Evolutionary conservation across 2,113 vertebrate species (phyloP).

Genomic region (Gambusia affinis): DNA sequence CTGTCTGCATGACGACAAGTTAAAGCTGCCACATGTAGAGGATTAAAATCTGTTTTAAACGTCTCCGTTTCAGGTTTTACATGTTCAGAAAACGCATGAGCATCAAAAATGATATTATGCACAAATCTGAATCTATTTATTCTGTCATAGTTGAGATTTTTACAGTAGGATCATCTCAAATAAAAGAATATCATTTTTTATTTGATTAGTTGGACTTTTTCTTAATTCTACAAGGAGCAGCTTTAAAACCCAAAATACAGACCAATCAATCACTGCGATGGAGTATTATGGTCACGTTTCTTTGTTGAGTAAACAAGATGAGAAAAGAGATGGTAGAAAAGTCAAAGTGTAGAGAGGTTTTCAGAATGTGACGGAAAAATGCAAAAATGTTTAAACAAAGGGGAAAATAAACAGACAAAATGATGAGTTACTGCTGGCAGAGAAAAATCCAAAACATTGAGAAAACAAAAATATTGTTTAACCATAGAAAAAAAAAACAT

Average conservation of each 20-base stretch:
- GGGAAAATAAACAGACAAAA: no score
- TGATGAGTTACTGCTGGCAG: no score
- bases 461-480: no score
- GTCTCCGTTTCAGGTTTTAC: neutral
- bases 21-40: slow-evolving; percentile 28
- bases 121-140: slow-evolving; percentile 2
- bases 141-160: neutral
- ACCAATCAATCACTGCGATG: neutral
- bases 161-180: neutral
- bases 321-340: neutral
- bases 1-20: slow-evolving; percentile 11
- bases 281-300: no score
- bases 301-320: neutral
- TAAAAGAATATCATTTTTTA: neutral
- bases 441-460: neutral
- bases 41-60: neutral
- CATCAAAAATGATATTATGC: neutral
- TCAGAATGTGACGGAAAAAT: no score
- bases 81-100: neutral
- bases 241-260: slow-evolving; percentile 22
- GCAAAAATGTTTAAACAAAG: no score
- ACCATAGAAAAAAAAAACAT: no score
- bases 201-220: neutral
- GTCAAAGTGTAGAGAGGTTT: neutral
- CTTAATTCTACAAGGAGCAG: slow-evolving; percentile 15